These are phyloP conservation scores for Aphaenogaster floridana DNA, from an alignment of 1,140 invertebrate species.

Conservation along the genomic window DNA sequence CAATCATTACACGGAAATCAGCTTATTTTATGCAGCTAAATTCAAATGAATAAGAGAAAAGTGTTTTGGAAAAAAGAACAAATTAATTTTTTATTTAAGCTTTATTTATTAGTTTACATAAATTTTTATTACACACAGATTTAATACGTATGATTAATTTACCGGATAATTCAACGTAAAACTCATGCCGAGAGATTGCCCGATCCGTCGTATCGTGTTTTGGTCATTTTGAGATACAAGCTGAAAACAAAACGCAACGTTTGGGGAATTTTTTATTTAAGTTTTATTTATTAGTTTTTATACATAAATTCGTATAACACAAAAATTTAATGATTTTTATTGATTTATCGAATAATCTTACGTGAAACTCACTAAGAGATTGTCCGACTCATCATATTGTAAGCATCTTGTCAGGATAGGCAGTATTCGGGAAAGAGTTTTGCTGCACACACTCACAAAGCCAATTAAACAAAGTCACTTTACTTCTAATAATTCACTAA, in stretches of 20 bases:
- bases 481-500: no score
- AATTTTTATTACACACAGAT: neutral
- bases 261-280: neutral
- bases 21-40: neutral
- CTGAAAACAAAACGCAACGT: neutral
- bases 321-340: no score
- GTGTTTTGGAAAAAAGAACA: neutral
- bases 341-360: no score
- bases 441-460: no score
- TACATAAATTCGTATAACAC: no score
- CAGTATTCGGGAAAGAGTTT: no score
- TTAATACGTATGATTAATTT: neutral
- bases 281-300: no score
- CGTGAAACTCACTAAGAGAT: no score
- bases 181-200: neutral
- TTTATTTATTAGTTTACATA: neutral
- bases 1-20: slow-evolving; percentile 10
- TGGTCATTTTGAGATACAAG: neutral
- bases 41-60: neutral
- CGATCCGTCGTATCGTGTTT: neutral
- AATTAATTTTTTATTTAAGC: slow-evolving; percentile 1
- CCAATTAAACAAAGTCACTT: no score
- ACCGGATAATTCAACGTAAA: neutral
- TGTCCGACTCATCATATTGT: no score
- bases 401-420: no score